Evolutionary conservation across 2,113 vertebrate species (phyloP).

Genomic region (Tamias sibiricus): DNA sequence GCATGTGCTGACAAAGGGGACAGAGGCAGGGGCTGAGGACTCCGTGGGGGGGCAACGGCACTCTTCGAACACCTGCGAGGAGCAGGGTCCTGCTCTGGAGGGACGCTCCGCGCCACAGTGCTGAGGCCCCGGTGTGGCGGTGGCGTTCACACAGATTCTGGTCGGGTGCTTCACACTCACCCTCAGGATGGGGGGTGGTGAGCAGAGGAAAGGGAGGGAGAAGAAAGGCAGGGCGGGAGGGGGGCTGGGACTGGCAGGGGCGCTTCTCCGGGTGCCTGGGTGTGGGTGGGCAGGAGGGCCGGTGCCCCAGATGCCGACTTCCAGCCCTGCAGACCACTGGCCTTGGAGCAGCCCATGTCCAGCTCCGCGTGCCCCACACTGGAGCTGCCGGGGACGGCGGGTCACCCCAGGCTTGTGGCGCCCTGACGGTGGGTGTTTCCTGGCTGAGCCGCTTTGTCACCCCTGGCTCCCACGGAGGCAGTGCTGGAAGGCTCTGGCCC

Average conservation of each 20-base stretch:
- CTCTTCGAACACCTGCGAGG: too few species aligned
- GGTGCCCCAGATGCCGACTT: background rate
- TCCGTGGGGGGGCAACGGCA: background rate
- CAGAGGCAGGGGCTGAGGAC: background rate
- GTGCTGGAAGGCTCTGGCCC: background rate
- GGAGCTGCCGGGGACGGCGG: fast-evolving
- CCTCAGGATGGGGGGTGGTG: background rate
- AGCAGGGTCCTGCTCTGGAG: background rate
- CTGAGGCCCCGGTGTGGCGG: background rate
- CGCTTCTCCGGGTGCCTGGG: too few species aligned
- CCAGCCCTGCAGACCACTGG: background rate
- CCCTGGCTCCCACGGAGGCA: background rate
- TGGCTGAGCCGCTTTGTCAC: too few species aligned
- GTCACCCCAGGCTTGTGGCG: background rate
- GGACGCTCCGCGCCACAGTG: too few species aligned
- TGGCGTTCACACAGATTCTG: background rate
- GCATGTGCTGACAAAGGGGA: fast-evolving
- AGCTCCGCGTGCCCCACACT: background rate
- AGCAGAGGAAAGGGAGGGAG: too few species aligned
- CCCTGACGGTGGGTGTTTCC: background rate
- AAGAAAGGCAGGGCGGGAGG: background rate
- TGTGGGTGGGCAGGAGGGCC: background rate
- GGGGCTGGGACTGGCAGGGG: too few species aligned
- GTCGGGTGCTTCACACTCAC: fast-evolving
- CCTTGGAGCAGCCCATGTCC: background rate